These are phyloP conservation scores for Tetragnatha versicolor DNA, from an alignment of 1,140 invertebrate genomes.

Conservation along the genomic window DNA sequence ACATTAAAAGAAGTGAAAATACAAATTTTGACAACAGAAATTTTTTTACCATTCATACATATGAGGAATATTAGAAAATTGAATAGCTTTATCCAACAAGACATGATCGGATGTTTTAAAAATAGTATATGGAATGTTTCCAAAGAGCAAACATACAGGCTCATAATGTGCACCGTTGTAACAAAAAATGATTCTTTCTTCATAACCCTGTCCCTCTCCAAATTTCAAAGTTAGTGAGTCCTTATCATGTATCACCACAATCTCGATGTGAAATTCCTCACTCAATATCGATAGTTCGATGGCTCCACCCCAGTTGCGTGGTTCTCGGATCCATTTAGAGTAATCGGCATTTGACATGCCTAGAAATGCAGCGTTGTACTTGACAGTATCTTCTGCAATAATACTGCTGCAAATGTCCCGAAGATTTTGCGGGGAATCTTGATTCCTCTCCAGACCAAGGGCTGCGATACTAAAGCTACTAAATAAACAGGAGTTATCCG, in stretches of 20 bases:
- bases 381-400: conserved; percentile 77
- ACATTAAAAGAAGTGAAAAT: too few relatives aligned
- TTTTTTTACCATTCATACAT: too few relatives aligned
- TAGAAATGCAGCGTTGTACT: conserved; percentile 85
- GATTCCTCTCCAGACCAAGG: conserved; percentile 78
- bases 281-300: conserved; percentile 91
- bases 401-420: conserved; percentile 84
- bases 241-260: conserved; percentile 91
- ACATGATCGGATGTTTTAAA: too few relatives aligned
- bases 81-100: too few relatives aligned
- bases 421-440: conserved; percentile 77
- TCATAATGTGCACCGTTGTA: conserved; percentile 98
- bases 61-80: too few relatives aligned
- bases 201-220: conserved; percentile 89
- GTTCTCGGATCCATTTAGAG: conserved; percentile 81
- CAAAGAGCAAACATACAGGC: conserved; percentile 83
- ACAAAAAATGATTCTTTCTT: conserved; percentile 83
- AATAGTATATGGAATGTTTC: too few relatives aligned
- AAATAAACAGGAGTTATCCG: conserved; percentile 95
- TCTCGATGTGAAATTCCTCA: conserved; percentile 87
- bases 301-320: conserved; percentile 86
- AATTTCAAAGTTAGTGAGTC: conserved; percentile 90
- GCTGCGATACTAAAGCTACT: conserved; percentile 79
- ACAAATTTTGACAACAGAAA: too few relatives aligned
- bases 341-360: conserved; percentile 87